Evolutionary conservation across 2,888 invertebrate genomes (phyloP), one percentile per base, ranked within the genome.

Genomic region (Fissipunctia ypsillon): DNA sequence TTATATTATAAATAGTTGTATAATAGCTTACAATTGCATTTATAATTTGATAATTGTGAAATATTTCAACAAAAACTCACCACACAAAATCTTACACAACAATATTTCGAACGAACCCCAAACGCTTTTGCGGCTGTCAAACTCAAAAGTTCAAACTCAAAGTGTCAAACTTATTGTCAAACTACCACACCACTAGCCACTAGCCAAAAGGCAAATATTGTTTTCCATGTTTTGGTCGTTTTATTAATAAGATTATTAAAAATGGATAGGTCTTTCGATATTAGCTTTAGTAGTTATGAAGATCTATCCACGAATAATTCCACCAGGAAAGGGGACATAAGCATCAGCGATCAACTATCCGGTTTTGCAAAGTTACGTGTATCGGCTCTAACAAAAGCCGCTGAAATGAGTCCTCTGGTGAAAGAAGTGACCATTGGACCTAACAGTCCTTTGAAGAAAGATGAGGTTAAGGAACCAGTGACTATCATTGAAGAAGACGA

Each of bases 381-480:
- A 75, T 97, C 97, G 5, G 97, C 97, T 9, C 89, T 97, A 38
- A 95, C 94, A 52, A 97, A 97, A 90, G 97, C 97, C 6, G 96
- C 95, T 28, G 93, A 94, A 87, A 95, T 97, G 41, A 97, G 97
- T 76, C 94, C 95, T 4, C 87, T 91, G 50, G 92, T 97, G 2
- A 94, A 95, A 80, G 95, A 96, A 90, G 96, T 96, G 1, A 97
- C 97, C 0, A 91, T 91, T 80, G 91, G 91, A 61, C 91, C 91
- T 10, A 90, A 89, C 45, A 91, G 91, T 74, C 90, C 89, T 6
- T 6, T 84, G n/a, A 89, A 93, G 69, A 88, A 91, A 73, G 88
- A 90, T 71, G 65, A 75, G 16, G 25, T 57, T 54, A 66, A 69
- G 19, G 78, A 78, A 56, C 57, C 54, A n/a, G 56, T 66, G 41